Conservation (phyloP, 2,888 invertebrate genomes). For the Erannis defoliaria region DNA sequence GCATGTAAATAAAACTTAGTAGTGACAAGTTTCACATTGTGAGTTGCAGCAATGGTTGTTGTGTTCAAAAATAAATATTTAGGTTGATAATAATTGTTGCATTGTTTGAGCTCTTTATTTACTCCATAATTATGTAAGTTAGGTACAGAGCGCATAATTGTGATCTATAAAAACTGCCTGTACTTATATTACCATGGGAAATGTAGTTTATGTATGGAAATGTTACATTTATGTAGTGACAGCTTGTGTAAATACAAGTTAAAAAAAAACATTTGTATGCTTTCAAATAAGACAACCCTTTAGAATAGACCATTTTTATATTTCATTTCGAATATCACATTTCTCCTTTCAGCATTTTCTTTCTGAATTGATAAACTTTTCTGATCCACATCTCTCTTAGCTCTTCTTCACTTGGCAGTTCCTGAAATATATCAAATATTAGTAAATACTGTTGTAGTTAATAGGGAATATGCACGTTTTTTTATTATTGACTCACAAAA, state of each 20-base stretch:
- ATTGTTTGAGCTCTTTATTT: slow-evolving; percentile 43
- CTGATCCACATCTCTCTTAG: slow-evolving; percentile 92
- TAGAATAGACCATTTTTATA: not conserved
- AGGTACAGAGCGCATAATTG: slow-evolving; percentile 19
- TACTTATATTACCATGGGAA: slow-evolving; percentile 24
- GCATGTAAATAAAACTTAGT: slow-evolving; percentile 82
- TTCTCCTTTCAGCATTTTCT: slow-evolving; percentile 87
- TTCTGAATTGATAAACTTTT: slow-evolving; percentile 88
- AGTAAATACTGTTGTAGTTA: too few species aligned
- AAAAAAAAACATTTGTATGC: slow-evolving; percentile 39
- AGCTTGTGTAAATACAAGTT: slow-evolving; percentile 47
- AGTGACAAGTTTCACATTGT: slow-evolving; percentile 75
- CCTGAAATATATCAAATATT: slow-evolving; percentile 75
- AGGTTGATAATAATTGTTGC: slow-evolving; percentile 61
- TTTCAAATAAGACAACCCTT: slow-evolving; percentile 18
- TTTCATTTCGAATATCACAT: slow-evolving; percentile 43
- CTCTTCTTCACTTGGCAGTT: slow-evolving; percentile 89
- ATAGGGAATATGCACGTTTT: too few species aligned
- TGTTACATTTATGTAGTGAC: slow-evolving; percentile 43
- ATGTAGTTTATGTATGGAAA: slow-evolving; percentile 42
- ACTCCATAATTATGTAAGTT: slow-evolving; percentile 32
- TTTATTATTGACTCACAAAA: too few species aligned
- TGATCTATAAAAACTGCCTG: slow-evolving; percentile 28
- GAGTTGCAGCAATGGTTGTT: slow-evolving; percentile 65
- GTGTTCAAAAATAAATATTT: slow-evolving; percentile 74